These are phyloP conservation scores for Epinotia brunnichana DNA, from an alignment of 2,888 invertebrate genomes.

Conservation along the genomic window DNA sequence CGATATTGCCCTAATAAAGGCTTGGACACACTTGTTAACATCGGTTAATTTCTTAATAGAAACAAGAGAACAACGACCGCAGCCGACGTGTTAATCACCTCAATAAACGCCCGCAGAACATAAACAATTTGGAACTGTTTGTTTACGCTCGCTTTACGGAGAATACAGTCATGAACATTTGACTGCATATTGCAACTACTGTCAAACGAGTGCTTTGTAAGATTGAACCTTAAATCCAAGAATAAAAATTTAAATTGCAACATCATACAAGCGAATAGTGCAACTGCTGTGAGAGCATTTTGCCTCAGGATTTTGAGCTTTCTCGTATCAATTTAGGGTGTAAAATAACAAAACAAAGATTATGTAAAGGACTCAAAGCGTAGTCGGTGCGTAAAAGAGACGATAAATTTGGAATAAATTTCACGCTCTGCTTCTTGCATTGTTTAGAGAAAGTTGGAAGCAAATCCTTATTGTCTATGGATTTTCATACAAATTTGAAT, in stretches of 20 bases:
- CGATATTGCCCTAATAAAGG: conserved; percentile 8
- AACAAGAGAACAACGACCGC: conserved; percentile 33
- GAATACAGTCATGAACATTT: conserved; percentile 29
- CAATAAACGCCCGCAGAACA: conserved; percentile 35
- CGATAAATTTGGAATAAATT: conserved; percentile 42
- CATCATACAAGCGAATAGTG: neutral
- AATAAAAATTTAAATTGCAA: neutral
- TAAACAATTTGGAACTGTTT: conserved; percentile 41
- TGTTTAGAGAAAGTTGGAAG: conserved; percentile 41
- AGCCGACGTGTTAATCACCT: conserved; percentile 40
- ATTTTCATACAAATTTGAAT: conserved; percentile 29
- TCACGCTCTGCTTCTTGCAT: conserved; percentile 39
- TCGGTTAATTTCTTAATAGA: conserved; percentile 29
- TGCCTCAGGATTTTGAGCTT: conserved; percentile 2
- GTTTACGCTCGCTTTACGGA: conserved; percentile 33
- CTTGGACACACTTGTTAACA: conserved; percentile 33
- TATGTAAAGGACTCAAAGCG: conserved; percentile 39
- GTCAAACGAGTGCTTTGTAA: neutral
- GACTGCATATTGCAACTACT: conserved; percentile 28
- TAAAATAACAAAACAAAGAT: conserved; percentile 12
- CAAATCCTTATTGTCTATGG: conserved; percentile 42
- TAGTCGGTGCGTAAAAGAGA: conserved; percentile 40
- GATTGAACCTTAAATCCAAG: neutral
- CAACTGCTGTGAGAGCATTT: neutral
- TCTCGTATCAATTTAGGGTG: neutral